These are phyloP conservation scores for Stomorhina lunata DNA, from an alignment of 2,888 invertebrate species.

Conservation along the genomic window DNA sequence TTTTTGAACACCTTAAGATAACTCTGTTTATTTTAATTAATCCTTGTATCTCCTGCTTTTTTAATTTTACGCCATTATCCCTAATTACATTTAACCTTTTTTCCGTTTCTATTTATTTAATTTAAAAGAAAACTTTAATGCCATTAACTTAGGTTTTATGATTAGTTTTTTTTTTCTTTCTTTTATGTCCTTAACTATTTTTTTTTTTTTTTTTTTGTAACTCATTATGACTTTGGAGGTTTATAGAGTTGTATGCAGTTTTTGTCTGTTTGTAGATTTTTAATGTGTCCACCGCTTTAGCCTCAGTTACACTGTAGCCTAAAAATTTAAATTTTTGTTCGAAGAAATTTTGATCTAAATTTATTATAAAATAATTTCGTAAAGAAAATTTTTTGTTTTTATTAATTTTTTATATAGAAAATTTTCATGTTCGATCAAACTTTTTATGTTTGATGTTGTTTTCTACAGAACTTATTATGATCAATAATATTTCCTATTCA, in stretches of 20 bases:
- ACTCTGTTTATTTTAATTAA: not conserved
- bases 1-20: too few species aligned
- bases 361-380: too few species aligned
- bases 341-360: too few species aligned
- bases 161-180: slow-evolving; percentile 7
- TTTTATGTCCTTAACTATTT: not conserved
- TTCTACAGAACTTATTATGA: too few species aligned
- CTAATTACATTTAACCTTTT: not conserved
- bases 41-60: not conserved
- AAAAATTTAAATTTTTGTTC: not conserved
- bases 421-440: too few species aligned
- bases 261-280: not conserved
- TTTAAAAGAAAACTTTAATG: slow-evolving; percentile 21
- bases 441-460: too few species aligned
- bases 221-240: not conserved
- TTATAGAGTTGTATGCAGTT: slow-evolving; percentile 7
- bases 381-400: too few species aligned
- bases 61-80: not conserved
- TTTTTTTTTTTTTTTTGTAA: not conserved
- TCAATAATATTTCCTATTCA: too few species aligned
- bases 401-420: too few species aligned
- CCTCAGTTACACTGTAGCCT: not conserved
- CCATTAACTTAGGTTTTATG: slow-evolving; percentile 24
- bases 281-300: not conserved
- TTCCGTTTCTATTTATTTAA: slow-evolving; percentile 7